A percentile compares a stretch with the other conserved stretches of the same genome.
phyloP scores from a whole-genome alignment of 2,113 vertebrate species.

The Callochromis pleurospilus region DNA sequence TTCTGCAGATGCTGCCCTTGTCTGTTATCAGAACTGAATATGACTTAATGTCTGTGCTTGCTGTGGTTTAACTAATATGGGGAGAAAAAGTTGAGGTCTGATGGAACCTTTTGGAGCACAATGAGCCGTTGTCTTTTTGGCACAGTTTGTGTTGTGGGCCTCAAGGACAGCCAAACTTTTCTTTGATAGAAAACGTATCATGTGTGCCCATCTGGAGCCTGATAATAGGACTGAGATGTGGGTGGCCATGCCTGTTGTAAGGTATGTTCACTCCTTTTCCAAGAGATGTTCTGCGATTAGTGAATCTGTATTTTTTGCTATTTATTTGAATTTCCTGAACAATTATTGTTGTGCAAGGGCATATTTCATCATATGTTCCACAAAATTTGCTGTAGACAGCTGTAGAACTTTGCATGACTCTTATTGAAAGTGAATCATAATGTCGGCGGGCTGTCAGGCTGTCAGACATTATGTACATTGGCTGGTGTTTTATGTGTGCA shows the following conservation, averaged over 20 bases:
- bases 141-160: background rate
- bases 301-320: background rate
- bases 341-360: background rate
- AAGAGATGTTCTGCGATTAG: background rate
- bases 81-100: background rate
- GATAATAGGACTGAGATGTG: background rate
- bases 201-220: background rate
- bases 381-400: background rate
- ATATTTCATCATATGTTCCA: background rate
- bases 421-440: conserved; percentile 34
- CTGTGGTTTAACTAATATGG: background rate
- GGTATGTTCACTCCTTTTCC: background rate
- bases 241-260: background rate
- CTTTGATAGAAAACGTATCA: background rate
- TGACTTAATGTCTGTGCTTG: background rate
- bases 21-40: background rate
- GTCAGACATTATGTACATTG: background rate
- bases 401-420: background rate
- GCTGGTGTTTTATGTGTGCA: background rate
- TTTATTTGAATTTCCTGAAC: background rate
- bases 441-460: background rate
- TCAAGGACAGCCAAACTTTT: background rate
- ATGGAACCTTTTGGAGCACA: background rate
- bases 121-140: background rate
- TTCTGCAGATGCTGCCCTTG: background rate